Base-by-base conservation (phyloP, 2,113 vertebrate genomes). In the Amblyopsis rosae region DNA sequence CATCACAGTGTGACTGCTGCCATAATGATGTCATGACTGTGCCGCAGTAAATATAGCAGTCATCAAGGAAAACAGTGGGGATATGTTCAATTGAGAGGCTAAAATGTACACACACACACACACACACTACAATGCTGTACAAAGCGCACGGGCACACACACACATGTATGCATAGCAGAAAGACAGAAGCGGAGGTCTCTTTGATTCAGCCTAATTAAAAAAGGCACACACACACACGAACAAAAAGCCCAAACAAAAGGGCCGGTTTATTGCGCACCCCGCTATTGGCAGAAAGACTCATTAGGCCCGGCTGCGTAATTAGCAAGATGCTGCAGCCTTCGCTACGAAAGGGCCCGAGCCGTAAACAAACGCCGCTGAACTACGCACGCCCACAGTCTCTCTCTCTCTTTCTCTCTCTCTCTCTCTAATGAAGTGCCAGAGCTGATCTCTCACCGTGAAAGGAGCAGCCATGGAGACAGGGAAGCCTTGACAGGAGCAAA, bases 261-360 rank as follows among this genome's bases (percentile, higher is more conserved):
- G 89, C 82, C 67, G 74, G 80, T 89, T 91, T 90, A 88, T 86
- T 84, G 82, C 86, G 76, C 81, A 82, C 80, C 82, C 74, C 63
- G 80, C 87, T 88, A 92, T 89, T 88, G 86, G 82, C 82, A 82
- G 87, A 92, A 88, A 82, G 80, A 73, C 91, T 91, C 92, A 90
- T 93, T 93, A 92, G 90, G 90, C 82, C 79, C 90, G 87, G 90
- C 89, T 84, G 90, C 87, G 82, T 92, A 93, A 93, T 93, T 93
- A 93, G 90, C 89, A 89, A 91, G 90, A 93, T 91, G 91, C 90
- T 76, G 90, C 90, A 90, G 83, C 87, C 84, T 90, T 91, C 88
- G 84, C 92, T 92, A 92, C 86, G 88, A 85, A 89, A 83, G 86
- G 89, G 86, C 90, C 85, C 72, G 77, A 87, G 89, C 81, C 85